These are phyloP conservation scores for Ochotona curzoniae DNA, from an alignment of 2,113 vertebrate species.

Conservation along the genomic window DNA sequence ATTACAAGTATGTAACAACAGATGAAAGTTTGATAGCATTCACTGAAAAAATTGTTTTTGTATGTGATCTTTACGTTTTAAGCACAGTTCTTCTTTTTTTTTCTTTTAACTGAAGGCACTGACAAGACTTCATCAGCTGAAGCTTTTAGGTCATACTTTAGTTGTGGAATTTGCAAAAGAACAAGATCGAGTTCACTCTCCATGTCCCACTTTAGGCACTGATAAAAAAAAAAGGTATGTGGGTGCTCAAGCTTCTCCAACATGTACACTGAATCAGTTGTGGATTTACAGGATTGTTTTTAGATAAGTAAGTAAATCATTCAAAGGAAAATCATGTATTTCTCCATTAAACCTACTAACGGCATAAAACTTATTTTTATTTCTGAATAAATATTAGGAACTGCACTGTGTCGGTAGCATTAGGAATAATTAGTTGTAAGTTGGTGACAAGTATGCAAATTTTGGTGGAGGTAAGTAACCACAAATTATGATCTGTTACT, in stretches of 20 bases:
- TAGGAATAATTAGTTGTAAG: not conserved
- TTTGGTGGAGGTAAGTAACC: not conserved
- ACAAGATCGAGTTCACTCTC: slow-evolving; percentile 88
- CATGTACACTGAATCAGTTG: not conserved
- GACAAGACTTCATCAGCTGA: slow-evolving; percentile 94
- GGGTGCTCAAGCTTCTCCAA: not conserved
- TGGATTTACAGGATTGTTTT: slow-evolving; percentile 16
- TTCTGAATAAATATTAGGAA: not conserved
- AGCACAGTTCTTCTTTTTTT: not conserved
- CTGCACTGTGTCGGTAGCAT: slow-evolving; percentile 30
- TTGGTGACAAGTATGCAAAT: not conserved
- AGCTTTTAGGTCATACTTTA: slow-evolving; percentile 92
- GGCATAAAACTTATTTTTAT: not conserved
- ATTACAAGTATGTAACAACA: not conserved
- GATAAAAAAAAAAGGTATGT: slow-evolving; percentile 88
- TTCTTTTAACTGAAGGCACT: slow-evolving; percentile 89
- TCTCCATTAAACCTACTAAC: not conserved
- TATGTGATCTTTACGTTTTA: slow-evolving; percentile 18
- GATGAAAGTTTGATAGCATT: not conserved
- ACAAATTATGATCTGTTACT: not conserved
- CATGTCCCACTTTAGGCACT: slow-evolving; percentile 88
- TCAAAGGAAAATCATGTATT: not conserved
- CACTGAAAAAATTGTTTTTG: not conserved
- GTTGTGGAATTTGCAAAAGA: slow-evolving; percentile 95
- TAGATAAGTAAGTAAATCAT: slow-evolving; percentile 12